Evolutionary conservation across 2,888 invertebrate genomes (phyloP), one percentile per base, ranked within the genome.

Genomic region (Lypha dubia): DNA sequence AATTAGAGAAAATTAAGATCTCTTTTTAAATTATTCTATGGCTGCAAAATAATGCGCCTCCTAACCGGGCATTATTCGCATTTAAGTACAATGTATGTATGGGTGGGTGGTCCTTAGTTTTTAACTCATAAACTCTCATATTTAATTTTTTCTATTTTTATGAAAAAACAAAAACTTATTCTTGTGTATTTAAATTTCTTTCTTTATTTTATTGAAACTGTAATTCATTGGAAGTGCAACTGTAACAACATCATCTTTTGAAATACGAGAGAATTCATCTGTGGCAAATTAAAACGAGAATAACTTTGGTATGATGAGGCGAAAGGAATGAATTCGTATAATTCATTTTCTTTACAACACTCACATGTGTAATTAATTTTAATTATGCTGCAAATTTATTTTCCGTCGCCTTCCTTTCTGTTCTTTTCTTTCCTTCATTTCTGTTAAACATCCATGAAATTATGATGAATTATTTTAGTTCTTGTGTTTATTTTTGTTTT

Each of bases 351-450:
- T 62, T 77, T 44, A 22, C 17, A 70, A 76, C 81, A 82, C 70
- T 82, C 67, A 63, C 75, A 82, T 80, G 84, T 84, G 84, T 81
- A 84, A 84, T 81, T 84, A 79, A 81, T 84, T 84, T 84, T 84
- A 84, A 84, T 84, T 81, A 84, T 74, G 60, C 63, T 81, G 77
- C 56, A 79, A 79, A 79, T 70, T 74, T 56, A 68, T 73, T 56
- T 65, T 73, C 20, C 56, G 15, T 46, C 62, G 3, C 35, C 38
- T 38, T 70, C 28, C 13, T 22, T 17, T 41, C 15, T 15, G 9
- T 20, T 70, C 53, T n/a, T 22, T 22, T 41, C n/a, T 15, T 17
- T 20, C 58, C 32, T 63, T 44, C 17, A 65, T 56, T 79, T 60
- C 38, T 65, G 51, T 73, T 79, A 49, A 80, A 65, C 65, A 63